A percentile compares a stretch with the other conserved stretches of the same genome.
phyloP scores from a whole-genome alignment of 2,113 vertebrate species.

The Puffinus mauretanicus region DNA sequence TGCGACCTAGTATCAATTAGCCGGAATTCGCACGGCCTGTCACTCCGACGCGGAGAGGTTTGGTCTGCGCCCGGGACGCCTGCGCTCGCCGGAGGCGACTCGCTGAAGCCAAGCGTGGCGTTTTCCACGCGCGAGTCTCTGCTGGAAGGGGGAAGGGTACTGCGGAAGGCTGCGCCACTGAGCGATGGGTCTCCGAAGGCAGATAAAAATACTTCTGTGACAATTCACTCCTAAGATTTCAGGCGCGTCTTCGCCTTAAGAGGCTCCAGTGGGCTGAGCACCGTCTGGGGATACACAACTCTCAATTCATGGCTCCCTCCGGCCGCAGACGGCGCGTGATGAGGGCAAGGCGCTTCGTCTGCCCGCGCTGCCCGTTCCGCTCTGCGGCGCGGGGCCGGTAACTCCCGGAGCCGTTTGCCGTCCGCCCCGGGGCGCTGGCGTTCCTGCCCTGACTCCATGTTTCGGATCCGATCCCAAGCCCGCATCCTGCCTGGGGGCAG shows the following conservation, averaged over 20 bases:
- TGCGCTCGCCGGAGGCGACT: constrained; percentile 20
- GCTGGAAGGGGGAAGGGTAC: constrained; percentile 40
- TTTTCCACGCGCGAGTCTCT: constrained; percentile 43
- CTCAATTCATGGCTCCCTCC: not conserved
- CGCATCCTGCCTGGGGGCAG: not conserved
- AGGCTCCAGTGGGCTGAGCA: not conserved
- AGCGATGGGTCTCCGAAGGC: constrained; percentile 69
- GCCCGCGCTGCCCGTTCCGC: not conserved
- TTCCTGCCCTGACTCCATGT: not conserved
- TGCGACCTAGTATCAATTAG: not conserved
- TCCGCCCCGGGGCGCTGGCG: fast-evolving
- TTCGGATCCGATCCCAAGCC: not conserved
- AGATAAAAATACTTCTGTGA: constrained; percentile 58
- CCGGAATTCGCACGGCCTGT: constrained; percentile 15
- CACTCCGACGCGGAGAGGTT: not conserved
- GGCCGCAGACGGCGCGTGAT: fast-evolving
- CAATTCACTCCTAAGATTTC: not conserved
- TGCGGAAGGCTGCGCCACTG: constrained; percentile 23
- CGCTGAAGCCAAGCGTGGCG: constrained; percentile 11
- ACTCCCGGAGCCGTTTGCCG: not conserved
- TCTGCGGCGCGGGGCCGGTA: fast-evolving
- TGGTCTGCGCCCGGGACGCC: not conserved
- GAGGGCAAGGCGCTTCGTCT: not conserved
- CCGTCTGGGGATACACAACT: not conserved
- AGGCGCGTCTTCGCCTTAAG: not conserved